Base-by-base conservation (phyloP, 1,140 invertebrate genomes). In the Cherax destructor region DNA sequence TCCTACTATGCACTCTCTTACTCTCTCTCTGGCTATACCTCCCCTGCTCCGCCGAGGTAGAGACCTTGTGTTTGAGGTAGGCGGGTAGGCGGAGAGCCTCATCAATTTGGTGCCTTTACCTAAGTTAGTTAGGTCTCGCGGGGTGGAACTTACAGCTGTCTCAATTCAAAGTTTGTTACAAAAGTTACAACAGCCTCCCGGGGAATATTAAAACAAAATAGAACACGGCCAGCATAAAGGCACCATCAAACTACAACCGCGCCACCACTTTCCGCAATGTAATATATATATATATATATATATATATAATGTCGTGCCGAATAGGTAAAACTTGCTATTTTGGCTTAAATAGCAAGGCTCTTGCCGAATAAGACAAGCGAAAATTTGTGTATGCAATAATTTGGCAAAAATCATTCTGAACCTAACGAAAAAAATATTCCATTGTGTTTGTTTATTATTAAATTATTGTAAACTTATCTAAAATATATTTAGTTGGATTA, bases 71-170 rank as follows among this genome's bases (percentile, higher is more conserved):
- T 69, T 69, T 69, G 61, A 69, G 61, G 61, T 10, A 69, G 61
- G 61, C 18, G 61, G 61, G 61, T 10, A 69, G 61, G 61, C 18
- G 61, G 61, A 69, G 61, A 16, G 61, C 61, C 13, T 69, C 61
- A 69, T 69, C 61, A 69, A 69, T 18, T 69, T 69, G 61, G 61
- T 69, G 61, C 61, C 61, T 69, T 69, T 69, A 69, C 61, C 61
- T 69, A 69, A 69, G 61, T 69, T 69, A 69, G 61, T 69, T 69
- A 69, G 21, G 61, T 69, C 61, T 69, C 61, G 61, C 61, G 61
- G 61, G 61, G 61, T 16, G 16, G 61, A 69, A 69, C 61, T 69
- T 69, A 18, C 61, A 21, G 61, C 61, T 16, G 61, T 69, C 61
- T 69, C 61, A 16, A 69, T 69, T 69, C 61, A 69, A 69, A 69